A percentile compares a stretch with the other conserved stretches of the same genome.
These are phyloP conservation scores for Trematocara macrostoma DNA, from an alignment of 2,113 vertebrate species.

Conservation along the genomic window DNA sequence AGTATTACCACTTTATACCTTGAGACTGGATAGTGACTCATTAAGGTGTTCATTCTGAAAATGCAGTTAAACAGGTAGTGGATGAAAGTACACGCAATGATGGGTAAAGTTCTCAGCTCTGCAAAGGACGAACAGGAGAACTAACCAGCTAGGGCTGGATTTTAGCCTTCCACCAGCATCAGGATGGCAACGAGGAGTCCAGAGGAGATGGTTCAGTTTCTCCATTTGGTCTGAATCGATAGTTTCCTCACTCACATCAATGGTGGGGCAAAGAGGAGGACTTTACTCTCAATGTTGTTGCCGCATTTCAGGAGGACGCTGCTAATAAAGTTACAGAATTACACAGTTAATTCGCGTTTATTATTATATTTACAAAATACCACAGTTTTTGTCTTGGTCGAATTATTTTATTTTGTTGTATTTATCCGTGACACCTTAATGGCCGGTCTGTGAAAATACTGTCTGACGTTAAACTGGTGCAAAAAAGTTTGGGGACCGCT, in stretches of 20 bases:
- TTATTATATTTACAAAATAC: background rate
- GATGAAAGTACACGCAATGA: background rate
- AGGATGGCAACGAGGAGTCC: background rate
- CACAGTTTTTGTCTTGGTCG: background rate
- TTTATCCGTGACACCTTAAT: accelerated
- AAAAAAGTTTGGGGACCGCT: background rate
- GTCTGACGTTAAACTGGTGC: background rate
- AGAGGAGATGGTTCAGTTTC: background rate
- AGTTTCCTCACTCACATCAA: background rate
- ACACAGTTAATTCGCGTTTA: background rate
- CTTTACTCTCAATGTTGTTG: background rate
- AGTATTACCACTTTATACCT: background rate
- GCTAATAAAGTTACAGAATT: background rate
- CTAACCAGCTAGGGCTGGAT: background rate
- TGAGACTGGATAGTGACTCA: background rate
- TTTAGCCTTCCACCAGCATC: background rate
- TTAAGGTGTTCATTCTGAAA: background rate
- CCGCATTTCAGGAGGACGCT: background rate
- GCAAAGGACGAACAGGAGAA: background rate
- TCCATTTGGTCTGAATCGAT: background rate
- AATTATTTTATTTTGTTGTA: background rate
- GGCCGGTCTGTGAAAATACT: background rate
- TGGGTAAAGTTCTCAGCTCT: background rate
- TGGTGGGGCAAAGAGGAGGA: background rate
- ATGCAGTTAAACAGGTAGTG: background rate